Base-by-base conservation (phyloP, 2,113 vertebrate species). In the Callionymus lyra region DNA sequence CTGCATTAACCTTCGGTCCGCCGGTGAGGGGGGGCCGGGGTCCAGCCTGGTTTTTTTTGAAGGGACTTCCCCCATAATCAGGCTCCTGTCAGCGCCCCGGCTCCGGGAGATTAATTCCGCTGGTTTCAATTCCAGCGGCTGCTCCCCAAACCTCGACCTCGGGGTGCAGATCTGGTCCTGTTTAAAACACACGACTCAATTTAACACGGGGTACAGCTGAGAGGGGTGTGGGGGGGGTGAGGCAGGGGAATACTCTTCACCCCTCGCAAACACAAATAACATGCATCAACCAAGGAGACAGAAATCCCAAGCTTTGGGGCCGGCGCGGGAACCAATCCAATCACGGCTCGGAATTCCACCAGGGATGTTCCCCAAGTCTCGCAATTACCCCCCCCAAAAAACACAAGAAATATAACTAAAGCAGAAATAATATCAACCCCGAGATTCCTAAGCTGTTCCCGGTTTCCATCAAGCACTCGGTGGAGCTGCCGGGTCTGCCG, bases 1-100 rank as follows among this genome's bases (percentile, higher is more conserved):
- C 84, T 85, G 74, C 79, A 84, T 87, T 85, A 85, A 82, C 82
- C 81, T 85, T 85, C 84, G 74, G 69, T 76, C 68, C 68, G 68
- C 54, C 63, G 65, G 65, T 61, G 62, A 81, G 71, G 78, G 76
- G 73, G 71, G 80, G 79, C 70, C 59, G 64, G 50, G n/a, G 72
- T 58, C 77, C 53, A 47, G 52, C 58, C 72, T 64, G 63, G n/a
- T n/a, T n/a, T n/a, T n/a, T n/a, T 71, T 74, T 74, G 58, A 65
- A 67, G 74, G 77, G 76, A 80, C 73, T 79, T 15, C 42, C 77
- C 68, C 79, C 76, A 78, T 85, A 85, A 85, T 84, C 82, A 84
- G 72, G 69, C 76, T 83, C 73, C 76, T 84, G 81, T 86, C 82
- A 82, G 70, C 55, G 69, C 76, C n/a, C n/a, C 74, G 67, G 69